Evolutionary conservation across 2,797 vertebrate genomes (phyloP).

Genomic region (Varecia variegata): DNA sequence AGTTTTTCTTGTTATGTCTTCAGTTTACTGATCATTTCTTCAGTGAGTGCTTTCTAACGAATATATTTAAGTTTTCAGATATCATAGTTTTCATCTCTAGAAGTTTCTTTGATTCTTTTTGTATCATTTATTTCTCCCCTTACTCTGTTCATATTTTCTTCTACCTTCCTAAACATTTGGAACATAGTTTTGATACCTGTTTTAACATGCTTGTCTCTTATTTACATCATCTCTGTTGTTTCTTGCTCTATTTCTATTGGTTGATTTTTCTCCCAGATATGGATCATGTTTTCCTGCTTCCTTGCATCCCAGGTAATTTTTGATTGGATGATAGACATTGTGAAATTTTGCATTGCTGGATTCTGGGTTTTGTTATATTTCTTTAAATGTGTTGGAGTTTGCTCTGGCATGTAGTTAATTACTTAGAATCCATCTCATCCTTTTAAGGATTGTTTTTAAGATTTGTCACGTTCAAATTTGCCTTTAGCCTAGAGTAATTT

Average conservation of each 20-base stretch:
- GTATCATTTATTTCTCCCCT: background rate
- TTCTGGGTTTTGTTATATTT: conserved; percentile 32
- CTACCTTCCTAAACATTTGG: background rate
- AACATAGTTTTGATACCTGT: background rate
- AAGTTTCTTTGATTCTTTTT: background rate
- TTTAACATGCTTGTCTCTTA: background rate
- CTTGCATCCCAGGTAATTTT: background rate
- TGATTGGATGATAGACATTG: background rate
- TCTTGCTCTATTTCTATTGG: background rate
- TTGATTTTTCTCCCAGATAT: background rate
- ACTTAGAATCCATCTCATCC: background rate
- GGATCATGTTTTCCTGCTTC: background rate
- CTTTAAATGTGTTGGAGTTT: background rate
- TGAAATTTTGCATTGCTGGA: background rate
- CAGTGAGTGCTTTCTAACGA: background rate
- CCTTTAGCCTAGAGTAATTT: background rate
- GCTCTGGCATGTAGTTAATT: background rate
- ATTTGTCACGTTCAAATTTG: background rate
- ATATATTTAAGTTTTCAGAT: background rate
- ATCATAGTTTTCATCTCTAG: background rate
- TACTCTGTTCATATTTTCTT: background rate
- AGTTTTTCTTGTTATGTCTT: background rate
- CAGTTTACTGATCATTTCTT: background rate
- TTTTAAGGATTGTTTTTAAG: conserved; percentile 5
- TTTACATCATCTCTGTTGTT: background rate